phyloP scores from a whole-genome alignment of 2,888 invertebrate species.

The Agonum fuliginosum region DNA sequence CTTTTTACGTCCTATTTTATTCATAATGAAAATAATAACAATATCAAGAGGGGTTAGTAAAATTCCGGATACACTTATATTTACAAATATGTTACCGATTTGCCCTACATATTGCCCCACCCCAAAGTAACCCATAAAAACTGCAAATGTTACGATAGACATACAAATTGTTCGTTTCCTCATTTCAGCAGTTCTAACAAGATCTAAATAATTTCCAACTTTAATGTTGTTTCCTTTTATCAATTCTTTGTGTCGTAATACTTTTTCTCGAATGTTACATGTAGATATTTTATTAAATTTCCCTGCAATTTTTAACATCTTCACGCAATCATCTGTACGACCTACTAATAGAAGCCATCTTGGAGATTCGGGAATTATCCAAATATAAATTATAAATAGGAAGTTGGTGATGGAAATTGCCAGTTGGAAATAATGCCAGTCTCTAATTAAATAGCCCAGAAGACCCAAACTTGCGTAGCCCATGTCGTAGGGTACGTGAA shows the following conservation, averaged over 20 bases:
- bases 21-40: conserved; percentile 76
- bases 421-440: conserved; percentile 77
- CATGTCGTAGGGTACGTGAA: conserved; percentile 77
- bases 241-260: conserved; percentile 48
- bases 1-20: conserved; percentile 80
- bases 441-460: conserved; percentile 74
- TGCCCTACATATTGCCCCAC: conserved; percentile 90
- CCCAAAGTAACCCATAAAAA: conserved; percentile 91
- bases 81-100: conserved; percentile 86
- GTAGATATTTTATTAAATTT: conserved; percentile 70
- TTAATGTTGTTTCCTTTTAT: not conserved
- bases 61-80: conserved; percentile 87
- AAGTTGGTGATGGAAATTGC: conserved; percentile 76
- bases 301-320: conserved; percentile 79
- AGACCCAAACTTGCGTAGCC: conserved; percentile 75
- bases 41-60: conserved; percentile 78
- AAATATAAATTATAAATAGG: conserved; percentile 78
- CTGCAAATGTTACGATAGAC: conserved; percentile 87
- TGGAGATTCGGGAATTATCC: conserved; percentile 86
- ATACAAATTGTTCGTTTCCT: conserved; percentile 83
- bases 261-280: conserved; percentile 65
- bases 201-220: conserved; percentile 74
- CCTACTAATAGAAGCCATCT: conserved; percentile 85
- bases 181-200: conserved; percentile 82
- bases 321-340: conserved; percentile 77